Evolutionary conservation across 2,797 vertebrate genomes (phyloP).

Genomic region (Poeciliopsis infans): DNA sequence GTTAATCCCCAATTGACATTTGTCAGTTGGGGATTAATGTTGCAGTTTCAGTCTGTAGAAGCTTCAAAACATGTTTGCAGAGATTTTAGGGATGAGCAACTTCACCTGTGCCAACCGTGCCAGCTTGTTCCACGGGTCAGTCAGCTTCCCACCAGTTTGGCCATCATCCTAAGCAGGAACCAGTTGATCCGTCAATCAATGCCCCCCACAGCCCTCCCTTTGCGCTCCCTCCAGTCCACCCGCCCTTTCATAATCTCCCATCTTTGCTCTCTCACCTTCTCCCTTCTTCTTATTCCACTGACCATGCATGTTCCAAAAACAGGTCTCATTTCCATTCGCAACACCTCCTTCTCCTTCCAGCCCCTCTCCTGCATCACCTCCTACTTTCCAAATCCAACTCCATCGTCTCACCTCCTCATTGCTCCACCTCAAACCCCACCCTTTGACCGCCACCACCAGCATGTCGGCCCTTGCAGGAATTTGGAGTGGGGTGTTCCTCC

Average conservation of each 20-base stretch:
- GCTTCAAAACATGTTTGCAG: background rate
- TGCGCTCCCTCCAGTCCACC: slow-evolving; percentile 18
- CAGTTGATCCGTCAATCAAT: slow-evolving; percentile 84
- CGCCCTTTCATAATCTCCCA: slow-evolving; percentile 66
- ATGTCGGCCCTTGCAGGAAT: slow-evolving; percentile 69
- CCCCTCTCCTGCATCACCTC: slow-evolving; percentile 56
- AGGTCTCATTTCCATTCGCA: slow-evolving; percentile 82
- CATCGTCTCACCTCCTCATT: slow-evolving; percentile 67
- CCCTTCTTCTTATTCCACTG: slow-evolving; percentile 87
- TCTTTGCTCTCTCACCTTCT: slow-evolving; percentile 83
- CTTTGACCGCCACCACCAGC: slow-evolving; percentile 34
- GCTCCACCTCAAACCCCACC: slow-evolving; percentile 67
- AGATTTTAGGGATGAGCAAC: background rate
- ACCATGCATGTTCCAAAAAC: slow-evolving; percentile 90
- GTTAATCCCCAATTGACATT: too few species aligned
- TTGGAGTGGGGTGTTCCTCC: slow-evolving; percentile 63
- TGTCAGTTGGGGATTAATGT: too few species aligned
- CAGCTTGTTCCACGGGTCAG: slow-evolving; percentile 6
- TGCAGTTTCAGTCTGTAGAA: background rate
- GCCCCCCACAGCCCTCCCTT: slow-evolving; percentile 11
- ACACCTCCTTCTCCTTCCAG: slow-evolving; percentile 2
- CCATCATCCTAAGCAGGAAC: slow-evolving; percentile 75
- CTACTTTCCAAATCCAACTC: slow-evolving; percentile 67
- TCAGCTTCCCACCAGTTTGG: slow-evolving; percentile 27
- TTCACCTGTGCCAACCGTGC: background rate